A percentile compares a stretch with the other conserved stretches of the same genome.
These are phyloP conservation scores for Hemistola chrysoprasaria DNA, from an alignment of 2,888 invertebrate species.

Conservation along the genomic window DNA sequence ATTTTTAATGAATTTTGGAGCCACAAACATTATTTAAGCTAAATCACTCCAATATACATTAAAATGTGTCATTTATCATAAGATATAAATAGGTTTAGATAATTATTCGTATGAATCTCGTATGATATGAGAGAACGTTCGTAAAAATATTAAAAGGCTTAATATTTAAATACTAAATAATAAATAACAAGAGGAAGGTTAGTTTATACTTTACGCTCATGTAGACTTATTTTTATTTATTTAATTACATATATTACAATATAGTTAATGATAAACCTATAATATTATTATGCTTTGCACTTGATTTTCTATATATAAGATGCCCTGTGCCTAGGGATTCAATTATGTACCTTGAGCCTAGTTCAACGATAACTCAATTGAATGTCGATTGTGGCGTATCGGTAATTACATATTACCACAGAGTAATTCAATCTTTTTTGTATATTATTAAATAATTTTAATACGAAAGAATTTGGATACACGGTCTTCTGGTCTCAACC, in stretches of 20 bases:
- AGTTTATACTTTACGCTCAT: constrained; percentile 35
- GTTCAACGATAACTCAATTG: too few species aligned
- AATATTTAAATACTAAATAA: constrained; percentile 47
- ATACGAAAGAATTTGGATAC: too few species aligned
- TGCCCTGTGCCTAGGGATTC: constrained; percentile 15
- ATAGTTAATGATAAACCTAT: constrained; percentile 30
- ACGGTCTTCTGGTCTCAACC: too few species aligned
- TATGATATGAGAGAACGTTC: constrained; percentile 29
- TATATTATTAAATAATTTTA: too few species aligned
- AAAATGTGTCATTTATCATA: constrained; percentile 9
- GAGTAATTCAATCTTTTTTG: too few species aligned
- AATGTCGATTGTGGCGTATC: too few species aligned
- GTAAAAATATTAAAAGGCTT: constrained; percentile 31
- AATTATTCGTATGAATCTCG: constrained; percentile 19
- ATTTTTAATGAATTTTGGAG: too few species aligned
- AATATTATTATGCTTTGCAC: constrained; percentile 33
- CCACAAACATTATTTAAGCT: too few species aligned
- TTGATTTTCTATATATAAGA: constrained; percentile 24
- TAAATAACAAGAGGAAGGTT: constrained; percentile 60
- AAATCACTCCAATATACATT: constrained; percentile 15
- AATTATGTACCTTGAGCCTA: constrained; percentile 4
- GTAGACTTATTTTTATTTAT: constrained; percentile 34
- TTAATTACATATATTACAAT: constrained; percentile 40
- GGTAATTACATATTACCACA: too few species aligned
- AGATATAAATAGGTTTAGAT: neutral